phyloP scores from a whole-genome alignment of 2,888 invertebrate genomes.

The Drosophila silvestris region DNA sequence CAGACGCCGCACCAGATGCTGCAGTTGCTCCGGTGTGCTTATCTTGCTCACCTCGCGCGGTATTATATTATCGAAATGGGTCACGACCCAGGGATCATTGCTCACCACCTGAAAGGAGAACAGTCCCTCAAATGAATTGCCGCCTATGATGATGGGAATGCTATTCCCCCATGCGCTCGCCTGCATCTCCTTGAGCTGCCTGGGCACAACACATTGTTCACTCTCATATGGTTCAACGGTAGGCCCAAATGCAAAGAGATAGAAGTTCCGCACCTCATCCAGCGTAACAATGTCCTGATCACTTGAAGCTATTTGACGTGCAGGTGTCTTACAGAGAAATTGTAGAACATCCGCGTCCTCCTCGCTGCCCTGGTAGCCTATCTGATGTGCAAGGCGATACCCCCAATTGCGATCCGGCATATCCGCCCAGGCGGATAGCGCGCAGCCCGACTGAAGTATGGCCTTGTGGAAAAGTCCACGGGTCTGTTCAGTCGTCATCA shows the following conservation, averaged over 20 bases:
- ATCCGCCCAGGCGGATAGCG: constrained; percentile 78
- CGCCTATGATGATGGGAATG: constrained; percentile 83
- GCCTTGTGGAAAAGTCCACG: constrained; percentile 84
- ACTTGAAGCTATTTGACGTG: constrained; percentile 48
- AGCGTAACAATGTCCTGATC: constrained; percentile 73
- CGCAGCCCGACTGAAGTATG: constrained; percentile 83
- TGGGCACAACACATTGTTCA: constrained; percentile 75
- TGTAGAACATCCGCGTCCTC: constrained; percentile 78
- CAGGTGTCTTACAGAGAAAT: constrained; percentile 60
- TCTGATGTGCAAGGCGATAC: constrained; percentile 75
- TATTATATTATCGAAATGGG: constrained; percentile 82
- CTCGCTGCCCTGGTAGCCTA: constrained; percentile 83
- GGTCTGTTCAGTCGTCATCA: constrained; percentile 85
- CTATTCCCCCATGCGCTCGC: constrained; percentile 81
- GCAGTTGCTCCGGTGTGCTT: constrained; percentile 50
- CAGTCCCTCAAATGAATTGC: constrained; percentile 83
- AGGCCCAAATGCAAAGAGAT: constrained; percentile 79
- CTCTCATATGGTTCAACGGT: constrained; percentile 82
- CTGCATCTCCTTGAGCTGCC: constrained; percentile 73
- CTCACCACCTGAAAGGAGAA: constrained; percentile 68
- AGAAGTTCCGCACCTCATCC: constrained; percentile 73
- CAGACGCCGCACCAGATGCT: constrained; percentile 59
- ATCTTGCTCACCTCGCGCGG: constrained; percentile 75
- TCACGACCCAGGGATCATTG: constrained; percentile 59
- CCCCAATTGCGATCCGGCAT: constrained; percentile 75